Evolutionary conservation across 2,888 invertebrate genomes (phyloP), one percentile per base, ranked within the genome.

Genomic region (Leptopilina syphax): DNA sequence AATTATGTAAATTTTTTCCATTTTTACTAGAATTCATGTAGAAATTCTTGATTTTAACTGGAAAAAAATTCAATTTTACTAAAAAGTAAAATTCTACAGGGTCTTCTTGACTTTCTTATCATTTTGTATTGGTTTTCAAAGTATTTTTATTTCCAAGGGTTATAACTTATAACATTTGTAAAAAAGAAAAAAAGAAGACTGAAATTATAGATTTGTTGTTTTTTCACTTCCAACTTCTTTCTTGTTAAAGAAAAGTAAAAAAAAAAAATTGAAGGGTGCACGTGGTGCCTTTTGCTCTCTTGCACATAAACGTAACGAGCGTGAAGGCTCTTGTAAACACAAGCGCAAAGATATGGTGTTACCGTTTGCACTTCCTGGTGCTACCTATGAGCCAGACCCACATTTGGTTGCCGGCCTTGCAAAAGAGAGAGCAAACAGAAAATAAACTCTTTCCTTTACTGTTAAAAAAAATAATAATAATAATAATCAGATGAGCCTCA

Each of bases 341-440:
- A 24, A 50, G 68, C 47, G 24, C 50, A 70, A 70, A 68, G n/a
- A 24, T 63, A 47, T 47, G 18, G 47, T 67, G 67, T 67, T 67
- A 67, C 44, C 44, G 68, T 68, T 70, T 18, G 54, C 70, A 70
- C 70, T 70, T 70, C 70, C 54, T 70, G 27, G 13, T 70, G 70
- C 54, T 70, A 70, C 50, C 27, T 27, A 44, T 68, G 70, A 70
- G 70, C 54, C 54, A 70, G 54, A 70, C 50, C 70, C 70, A 68
- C 70, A 70, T 70, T 70, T 50, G 50, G 47, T 27, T 54, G 54
- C 24, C 6, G 8, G 13, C 13, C 12, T 70, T 50, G 70, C 54
- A 50, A 70, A 54, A 70, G 70, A 70, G 70, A 70, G 70, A 70
- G 70, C n/a, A 70, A 44, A 34, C 70, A 27, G 54, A 70, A 27